Evolutionary conservation across 2,888 invertebrate species (phyloP).

Genomic region (Pachydiplax longipennis): DNA sequence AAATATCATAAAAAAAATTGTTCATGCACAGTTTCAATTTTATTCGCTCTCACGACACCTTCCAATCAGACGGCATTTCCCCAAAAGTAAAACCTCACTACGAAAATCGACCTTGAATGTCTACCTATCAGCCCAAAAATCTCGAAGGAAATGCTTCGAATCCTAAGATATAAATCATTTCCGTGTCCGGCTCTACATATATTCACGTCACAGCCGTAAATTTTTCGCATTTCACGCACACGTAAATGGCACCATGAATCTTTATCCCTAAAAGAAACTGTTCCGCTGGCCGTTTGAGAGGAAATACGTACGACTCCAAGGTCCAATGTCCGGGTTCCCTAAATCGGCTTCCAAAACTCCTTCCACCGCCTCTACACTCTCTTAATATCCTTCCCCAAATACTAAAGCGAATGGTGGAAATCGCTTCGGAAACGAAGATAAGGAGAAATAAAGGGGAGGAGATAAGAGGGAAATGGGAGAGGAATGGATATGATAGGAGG

Average conservation of each 20-base stretch:
- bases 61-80: neutral
- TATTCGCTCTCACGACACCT: too few relatives aligned
- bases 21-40: too few relatives aligned
- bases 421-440: neutral
- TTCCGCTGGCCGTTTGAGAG: neutral
- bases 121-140: neutral
- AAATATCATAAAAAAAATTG: too few relatives aligned
- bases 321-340: neutral
- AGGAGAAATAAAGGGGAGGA: neutral
- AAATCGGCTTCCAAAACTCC: neutral
- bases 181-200: neutral
- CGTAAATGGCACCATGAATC: neutral
- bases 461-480: neutral
- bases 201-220: neutral
- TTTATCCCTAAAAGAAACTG: neutral
- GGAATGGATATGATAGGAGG: neutral
- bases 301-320: neutral
- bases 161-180: neutral
- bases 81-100: neutral
- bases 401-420: neutral
- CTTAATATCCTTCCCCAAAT: neutral
- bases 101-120: neutral
- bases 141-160: neutral
- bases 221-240: neutral
- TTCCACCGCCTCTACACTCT: neutral